Evolutionary conservation across 2,113 vertebrate genomes (phyloP).

Genomic region (Vicugna pacos): DNA sequence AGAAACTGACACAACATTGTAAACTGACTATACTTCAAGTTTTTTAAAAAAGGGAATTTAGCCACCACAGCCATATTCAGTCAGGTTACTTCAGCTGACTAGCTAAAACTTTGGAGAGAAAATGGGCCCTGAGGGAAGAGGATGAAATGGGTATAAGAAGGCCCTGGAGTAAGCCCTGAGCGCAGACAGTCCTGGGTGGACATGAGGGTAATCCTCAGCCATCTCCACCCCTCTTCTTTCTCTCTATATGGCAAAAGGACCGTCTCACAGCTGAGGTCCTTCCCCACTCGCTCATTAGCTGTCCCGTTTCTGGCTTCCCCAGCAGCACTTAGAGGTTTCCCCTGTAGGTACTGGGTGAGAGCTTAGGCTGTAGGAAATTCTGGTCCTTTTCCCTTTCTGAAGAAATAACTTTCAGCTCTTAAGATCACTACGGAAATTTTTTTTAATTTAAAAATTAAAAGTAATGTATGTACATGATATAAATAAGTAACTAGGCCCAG

Average conservation of each 20-base stretch:
- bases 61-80: neutral
- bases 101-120: neutral
- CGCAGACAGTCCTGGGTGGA: neutral
- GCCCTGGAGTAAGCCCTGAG: neutral
- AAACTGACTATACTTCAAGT: no score
- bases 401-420: neutral
- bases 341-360: neutral
- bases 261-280: neutral
- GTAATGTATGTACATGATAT: neutral
- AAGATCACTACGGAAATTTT: neutral
- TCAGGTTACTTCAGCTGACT: neutral
- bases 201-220: neutral
- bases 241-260: neutral
- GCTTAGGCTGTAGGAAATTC: neutral
- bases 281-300: neutral
- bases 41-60: neutral
- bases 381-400: neutral
- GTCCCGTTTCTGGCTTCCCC: no score
- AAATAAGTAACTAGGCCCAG: neutral
- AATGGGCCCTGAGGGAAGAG: neutral
- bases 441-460: constrained; percentile 4
- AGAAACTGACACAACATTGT: no score
- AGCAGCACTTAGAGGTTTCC: neutral
- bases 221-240: neutral
- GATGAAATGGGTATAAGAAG: neutral